Conservation (phyloP, 2,888 invertebrate genomes). For the Frankliniella fusca region DNA sequence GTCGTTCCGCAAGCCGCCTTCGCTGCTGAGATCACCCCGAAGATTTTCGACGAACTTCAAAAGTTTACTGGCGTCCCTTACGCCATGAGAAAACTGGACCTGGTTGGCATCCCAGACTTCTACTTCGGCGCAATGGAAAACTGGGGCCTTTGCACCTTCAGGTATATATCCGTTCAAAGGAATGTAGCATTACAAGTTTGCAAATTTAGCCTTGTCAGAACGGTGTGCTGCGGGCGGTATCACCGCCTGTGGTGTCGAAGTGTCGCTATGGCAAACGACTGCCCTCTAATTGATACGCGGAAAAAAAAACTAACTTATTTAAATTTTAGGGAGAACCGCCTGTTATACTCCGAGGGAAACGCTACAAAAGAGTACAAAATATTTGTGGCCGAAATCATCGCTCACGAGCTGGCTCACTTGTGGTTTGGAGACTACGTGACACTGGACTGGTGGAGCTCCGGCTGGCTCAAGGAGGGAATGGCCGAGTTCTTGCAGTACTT, state of each 20-base stretch:
- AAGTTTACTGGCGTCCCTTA: neutral
- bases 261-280: no score
- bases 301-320: no score
- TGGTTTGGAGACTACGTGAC: slow-evolving; percentile 37
- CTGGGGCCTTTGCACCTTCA: slow-evolving; percentile 1
- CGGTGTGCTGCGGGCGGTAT: no score
- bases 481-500: slow-evolving; percentile 28
- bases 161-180: no score
- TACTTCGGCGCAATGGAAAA: slow-evolving; percentile 18
- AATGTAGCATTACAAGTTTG: no score
- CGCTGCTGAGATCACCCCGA: neutral
- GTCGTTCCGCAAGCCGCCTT: neutral
- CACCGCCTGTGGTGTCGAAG: no score
- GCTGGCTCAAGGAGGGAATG: slow-evolving; percentile 37
- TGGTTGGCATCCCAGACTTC: slow-evolving; percentile 3
- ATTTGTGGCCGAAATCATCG: slow-evolving; percentile 31
- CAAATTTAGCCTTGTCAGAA: no score
- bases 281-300: no score
- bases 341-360: slow-evolving; percentile 29
- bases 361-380: slow-evolving; percentile 26
- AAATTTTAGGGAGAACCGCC: slow-evolving; percentile 34
- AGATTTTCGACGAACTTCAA: neutral
- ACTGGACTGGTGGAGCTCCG: slow-evolving; percentile 35
- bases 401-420: slow-evolving; percentile 35
- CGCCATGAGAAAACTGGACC: neutral